Conservation (phyloP, 30 jellyfish, hydroid and myxozoan genomes). For the Turritopsis dohrnii region DNA sequence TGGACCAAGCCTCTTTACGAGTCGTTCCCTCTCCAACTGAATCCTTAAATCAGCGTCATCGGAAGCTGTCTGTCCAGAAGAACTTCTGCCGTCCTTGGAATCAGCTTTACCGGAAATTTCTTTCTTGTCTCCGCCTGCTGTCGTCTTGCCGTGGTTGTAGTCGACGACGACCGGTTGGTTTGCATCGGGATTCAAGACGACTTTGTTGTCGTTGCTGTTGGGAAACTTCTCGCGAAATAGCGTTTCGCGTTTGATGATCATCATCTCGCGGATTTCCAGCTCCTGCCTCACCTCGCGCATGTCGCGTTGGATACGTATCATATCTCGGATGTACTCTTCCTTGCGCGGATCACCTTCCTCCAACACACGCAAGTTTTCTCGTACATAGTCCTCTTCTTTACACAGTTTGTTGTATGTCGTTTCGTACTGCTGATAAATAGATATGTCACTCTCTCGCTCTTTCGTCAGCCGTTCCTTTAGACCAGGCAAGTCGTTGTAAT, state of each 20-base stretch:
- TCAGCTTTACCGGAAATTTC: conserved; percentile 11
- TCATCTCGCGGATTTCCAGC: conserved; percentile 64
- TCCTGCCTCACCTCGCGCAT: conserved; percentile 73
- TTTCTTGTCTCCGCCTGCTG: too few species aligned
- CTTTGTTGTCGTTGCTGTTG: conserved; percentile 22
- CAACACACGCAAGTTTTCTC: conserved; percentile 51
- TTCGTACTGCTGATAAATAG: conserved; percentile 66
- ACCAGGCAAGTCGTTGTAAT: conserved; percentile 32
- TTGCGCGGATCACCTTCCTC: conserved; percentile 80
- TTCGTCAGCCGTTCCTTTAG: conserved; percentile 60
- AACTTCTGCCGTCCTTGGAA: not conserved
- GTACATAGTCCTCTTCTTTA: conserved; percentile 72
- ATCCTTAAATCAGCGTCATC: conserved; percentile 53
- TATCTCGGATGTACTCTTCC: conserved; percentile 56
- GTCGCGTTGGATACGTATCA: conserved; percentile 59
- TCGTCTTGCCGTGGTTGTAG: conserved; percentile 17
- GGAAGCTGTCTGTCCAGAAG: not conserved
- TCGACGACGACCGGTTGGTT: conserved; percentile 24
- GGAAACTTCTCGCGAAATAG: conserved; percentile 39
- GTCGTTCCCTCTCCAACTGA: conserved; percentile 67
- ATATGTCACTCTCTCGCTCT: conserved; percentile 68
- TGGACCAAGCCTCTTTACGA: conserved; percentile 64
- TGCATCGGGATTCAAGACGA: conserved; percentile 42
- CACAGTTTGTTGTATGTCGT: conserved; percentile 70
- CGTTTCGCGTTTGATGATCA: conserved; percentile 81